phyloP scores from a whole-genome alignment of 2,888 invertebrate genomes.

The Isotomurus palustris region DNA sequence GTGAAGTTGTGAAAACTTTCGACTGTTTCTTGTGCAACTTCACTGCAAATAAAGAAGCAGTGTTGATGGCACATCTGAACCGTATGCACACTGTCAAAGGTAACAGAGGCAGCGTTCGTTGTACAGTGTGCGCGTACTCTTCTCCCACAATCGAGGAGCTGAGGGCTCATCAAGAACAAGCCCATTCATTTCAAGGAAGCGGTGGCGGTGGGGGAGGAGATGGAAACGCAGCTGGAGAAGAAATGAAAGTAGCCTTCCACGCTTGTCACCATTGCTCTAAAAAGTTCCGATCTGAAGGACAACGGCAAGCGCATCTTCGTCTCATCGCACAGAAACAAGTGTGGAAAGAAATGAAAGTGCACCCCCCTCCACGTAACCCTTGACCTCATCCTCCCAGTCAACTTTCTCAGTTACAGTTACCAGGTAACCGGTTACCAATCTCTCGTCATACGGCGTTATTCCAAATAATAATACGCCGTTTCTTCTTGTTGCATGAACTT shows the following conservation, averaged over 20 bases:
- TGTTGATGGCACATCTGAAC: background rate
- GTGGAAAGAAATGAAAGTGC: slow-evolving; percentile 7
- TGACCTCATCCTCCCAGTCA: no score
- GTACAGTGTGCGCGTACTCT: slow-evolving; percentile 4
- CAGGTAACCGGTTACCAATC: no score
- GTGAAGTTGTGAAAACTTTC: background rate
- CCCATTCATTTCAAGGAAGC: background rate
- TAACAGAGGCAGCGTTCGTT: slow-evolving; percentile 1
- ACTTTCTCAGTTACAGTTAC: no score
- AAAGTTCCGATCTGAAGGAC: slow-evolving; percentile 3
- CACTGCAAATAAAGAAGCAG: background rate
- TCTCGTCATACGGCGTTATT: no score
- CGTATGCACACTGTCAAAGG: slow-evolving; percentile 9
- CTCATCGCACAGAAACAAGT: slow-evolving; percentile 1
- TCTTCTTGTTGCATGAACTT: no score
- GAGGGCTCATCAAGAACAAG: slow-evolving; percentile 2
- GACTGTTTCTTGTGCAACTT: slow-evolving; percentile 5
- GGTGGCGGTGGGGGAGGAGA: background rate
- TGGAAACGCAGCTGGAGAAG: background rate
- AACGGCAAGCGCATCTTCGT: slow-evolving; percentile 5
- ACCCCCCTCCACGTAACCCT: no score
- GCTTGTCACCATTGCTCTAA: slow-evolving; percentile 1
- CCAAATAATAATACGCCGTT: no score
- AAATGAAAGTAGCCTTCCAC: slow-evolving; percentile 6
- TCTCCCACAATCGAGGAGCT: slow-evolving; percentile 1